Evolutionary conservation across 2,113 vertebrate genomes (phyloP).

Genomic region (Castor canadensis): DNA sequence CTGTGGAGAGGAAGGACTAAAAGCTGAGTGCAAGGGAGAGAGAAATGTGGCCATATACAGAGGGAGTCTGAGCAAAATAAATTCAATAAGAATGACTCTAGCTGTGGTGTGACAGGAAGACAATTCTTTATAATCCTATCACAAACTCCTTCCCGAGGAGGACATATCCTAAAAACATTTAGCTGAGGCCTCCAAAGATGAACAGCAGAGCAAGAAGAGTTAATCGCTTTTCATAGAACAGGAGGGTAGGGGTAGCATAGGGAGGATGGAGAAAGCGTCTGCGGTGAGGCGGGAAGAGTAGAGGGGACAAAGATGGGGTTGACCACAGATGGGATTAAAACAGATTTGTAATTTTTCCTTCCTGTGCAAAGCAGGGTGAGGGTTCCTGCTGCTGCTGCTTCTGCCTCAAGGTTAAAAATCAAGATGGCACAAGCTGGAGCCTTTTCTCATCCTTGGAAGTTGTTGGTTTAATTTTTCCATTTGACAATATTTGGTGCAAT

Average conservation of each 20-base stretch:
- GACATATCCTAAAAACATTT: neutral
- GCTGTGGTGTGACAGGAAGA: neutral
- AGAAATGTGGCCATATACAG: neutral
- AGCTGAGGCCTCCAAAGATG: neutral
- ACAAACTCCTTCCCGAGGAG: neutral
- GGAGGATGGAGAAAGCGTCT: neutral
- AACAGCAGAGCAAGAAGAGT: neutral
- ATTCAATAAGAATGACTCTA: neutral
- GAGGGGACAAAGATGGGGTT: neutral
- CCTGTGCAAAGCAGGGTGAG: too few species aligned
- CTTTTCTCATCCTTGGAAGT: too few species aligned
- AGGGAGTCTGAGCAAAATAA: neutral
- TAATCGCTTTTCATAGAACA: neutral
- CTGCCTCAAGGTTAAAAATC: too few species aligned
- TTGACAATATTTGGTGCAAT: too few species aligned
- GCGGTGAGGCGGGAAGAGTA: neutral
- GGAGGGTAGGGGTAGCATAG: neutral
- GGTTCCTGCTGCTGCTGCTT: too few species aligned
- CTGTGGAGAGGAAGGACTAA: neutral
- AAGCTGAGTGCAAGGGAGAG: neutral
- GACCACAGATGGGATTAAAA: neutral
- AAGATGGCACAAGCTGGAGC: too few species aligned
- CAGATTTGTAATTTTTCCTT: neutral
- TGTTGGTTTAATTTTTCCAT: too few species aligned
- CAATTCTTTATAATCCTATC: neutral